phyloP scores from a whole-genome alignment of 2,888 invertebrate species.

The Myopa testacea region DNA sequence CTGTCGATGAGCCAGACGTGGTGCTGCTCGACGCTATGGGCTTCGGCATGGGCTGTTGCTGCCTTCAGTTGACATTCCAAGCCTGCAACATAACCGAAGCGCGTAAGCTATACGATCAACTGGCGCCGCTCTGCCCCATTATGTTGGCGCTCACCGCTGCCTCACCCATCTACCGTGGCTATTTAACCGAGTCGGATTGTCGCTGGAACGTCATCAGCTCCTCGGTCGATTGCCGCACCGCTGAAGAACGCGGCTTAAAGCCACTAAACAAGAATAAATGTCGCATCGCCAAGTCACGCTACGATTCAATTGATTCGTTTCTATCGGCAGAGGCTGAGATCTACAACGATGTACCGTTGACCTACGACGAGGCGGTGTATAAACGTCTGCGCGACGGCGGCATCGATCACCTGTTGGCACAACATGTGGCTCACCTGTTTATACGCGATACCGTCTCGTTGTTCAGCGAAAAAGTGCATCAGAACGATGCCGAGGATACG shows the following conservation, averaged over 20 bases:
- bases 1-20: slow-evolving; percentile 84
- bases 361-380: slow-evolving; percentile 87
- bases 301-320: slow-evolving; percentile 98
- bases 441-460: slow-evolving; percentile 96
- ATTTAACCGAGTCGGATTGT: slow-evolving; percentile 94
- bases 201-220: slow-evolving; percentile 97
- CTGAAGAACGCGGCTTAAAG: slow-evolving; percentile 87
- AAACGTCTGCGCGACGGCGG: slow-evolving; percentile 85
- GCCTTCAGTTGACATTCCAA: slow-evolving; percentile 91
- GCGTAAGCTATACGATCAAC: slow-evolving; percentile 94
- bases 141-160: slow-evolving; percentile 97
- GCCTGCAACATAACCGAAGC: slow-evolving; percentile 98
- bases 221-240: slow-evolving; percentile 95
- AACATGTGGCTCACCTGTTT: slow-evolving; percentile 98
- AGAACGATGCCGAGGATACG: slow-evolving; percentile 91
- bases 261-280: slow-evolving; percentile 82
- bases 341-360: slow-evolving; percentile 94
- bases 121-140: slow-evolving; percentile 96
- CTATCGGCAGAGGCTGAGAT: slow-evolving; percentile 88
- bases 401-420: slow-evolving; percentile 92
- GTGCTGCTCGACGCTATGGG: slow-evolving; percentile 99
- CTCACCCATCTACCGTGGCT: slow-evolving; percentile 93
- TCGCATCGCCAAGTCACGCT: slow-evolving; percentile 92
- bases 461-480: slow-evolving; percentile 94
- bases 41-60: slow-evolving; percentile 99